Conservation (phyloP, 2,797 vertebrate genomes). For the Pogonophryne albipinna region DNA sequence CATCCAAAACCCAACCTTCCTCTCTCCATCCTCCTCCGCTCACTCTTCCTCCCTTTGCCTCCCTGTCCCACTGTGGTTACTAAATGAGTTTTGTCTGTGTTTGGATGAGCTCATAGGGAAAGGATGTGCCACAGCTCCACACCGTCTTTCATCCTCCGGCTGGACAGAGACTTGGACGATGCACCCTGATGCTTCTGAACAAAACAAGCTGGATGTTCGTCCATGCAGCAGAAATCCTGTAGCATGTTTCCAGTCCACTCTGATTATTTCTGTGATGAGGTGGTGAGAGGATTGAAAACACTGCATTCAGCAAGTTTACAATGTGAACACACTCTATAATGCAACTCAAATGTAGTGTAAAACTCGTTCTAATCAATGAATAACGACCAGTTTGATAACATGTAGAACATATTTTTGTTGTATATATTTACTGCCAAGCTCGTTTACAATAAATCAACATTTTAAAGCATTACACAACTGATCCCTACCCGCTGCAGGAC, state of each 20-base stretch:
- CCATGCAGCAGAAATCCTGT: background rate
- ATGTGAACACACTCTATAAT: background rate
- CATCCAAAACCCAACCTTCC: slow-evolving; percentile 31
- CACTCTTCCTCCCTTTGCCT: background rate
- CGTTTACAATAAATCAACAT: no score
- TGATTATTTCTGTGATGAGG: background rate
- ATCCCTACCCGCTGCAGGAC: no score
- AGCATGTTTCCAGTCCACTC: background rate
- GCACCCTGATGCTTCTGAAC: slow-evolving; percentile 16
- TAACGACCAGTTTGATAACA: no score
- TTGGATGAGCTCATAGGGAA: slow-evolving; percentile 65
- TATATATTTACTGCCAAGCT: no score
- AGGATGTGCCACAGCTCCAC: slow-evolving; percentile 35
- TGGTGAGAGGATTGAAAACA: background rate
- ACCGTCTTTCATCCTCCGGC: slow-evolving; percentile 32
- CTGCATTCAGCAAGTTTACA: background rate
- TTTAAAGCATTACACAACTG: no score
- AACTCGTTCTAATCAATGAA: no score
- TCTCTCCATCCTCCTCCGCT: slow-evolving; percentile 8
- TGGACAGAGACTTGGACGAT: slow-evolving; percentile 34
- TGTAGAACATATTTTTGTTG: no score
- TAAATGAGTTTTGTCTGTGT: slow-evolving; percentile 53
- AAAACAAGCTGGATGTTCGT: slow-evolving; percentile 17
- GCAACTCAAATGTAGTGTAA: background rate
- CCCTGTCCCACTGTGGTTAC: slow-evolving; percentile 20